Evolutionary conservation across 2,888 invertebrate genomes (phyloP).

Genomic region (Rhopalosiphum nymphaeae): DNA sequence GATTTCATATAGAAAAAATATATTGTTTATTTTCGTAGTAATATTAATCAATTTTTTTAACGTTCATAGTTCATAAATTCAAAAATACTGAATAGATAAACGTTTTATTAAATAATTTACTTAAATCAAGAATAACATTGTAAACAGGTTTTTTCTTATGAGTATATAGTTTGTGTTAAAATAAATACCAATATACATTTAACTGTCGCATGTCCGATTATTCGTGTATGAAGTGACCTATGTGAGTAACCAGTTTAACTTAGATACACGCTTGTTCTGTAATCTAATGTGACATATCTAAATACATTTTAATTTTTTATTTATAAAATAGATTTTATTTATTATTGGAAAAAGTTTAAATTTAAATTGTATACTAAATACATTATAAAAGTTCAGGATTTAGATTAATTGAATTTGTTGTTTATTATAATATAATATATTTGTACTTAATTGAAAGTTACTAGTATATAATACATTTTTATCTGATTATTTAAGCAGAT

Average conservation of each 20-base stretch:
- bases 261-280: background rate
- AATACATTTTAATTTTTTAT: background rate
- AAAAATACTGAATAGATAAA: background rate
- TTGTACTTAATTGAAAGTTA: background rate
- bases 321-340: background rate
- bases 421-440: background rate
- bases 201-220: background rate
- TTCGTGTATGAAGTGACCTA: conserved; percentile 18
- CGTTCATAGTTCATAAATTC: background rate
- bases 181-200: background rate
- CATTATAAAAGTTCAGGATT: background rate
- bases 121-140: background rate
- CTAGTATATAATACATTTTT: background rate
- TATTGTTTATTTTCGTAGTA: background rate
- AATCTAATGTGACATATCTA: conserved; percentile 5
- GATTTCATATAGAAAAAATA: background rate
- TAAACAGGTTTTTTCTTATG: background rate
- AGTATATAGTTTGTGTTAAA: background rate
- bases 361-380: background rate
- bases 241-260: conserved; percentile 37
- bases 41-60: background rate
- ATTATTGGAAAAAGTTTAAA: background rate
- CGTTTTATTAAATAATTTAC: conserved; percentile 24
- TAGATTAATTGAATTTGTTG: background rate
- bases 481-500: background rate